These are phyloP conservation scores for Mamestra brassicae DNA, from an alignment of 2,888 invertebrate genomes.

Conservation along the genomic window DNA sequence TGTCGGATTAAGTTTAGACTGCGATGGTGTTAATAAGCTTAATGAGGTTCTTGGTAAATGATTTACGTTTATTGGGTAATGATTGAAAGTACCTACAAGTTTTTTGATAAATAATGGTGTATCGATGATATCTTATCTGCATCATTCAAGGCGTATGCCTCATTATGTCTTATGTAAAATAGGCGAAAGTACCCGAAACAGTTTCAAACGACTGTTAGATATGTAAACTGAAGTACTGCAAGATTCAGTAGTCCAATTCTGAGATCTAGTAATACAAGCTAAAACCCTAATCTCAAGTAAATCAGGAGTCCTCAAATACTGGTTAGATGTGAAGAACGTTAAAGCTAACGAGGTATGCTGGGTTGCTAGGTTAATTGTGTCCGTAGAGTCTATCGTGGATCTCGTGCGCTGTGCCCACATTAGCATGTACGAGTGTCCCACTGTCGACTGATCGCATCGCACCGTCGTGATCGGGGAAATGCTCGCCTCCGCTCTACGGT, in stretches of 20 bases:
- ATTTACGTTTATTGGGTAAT: conserved; percentile 27
- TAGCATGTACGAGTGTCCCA: conserved; percentile 78
- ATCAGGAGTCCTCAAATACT: conserved; percentile 52
- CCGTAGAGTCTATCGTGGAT: conserved; percentile 66
- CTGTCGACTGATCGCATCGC: conserved; percentile 78
- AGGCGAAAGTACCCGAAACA: not conserved
- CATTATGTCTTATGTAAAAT: not conserved
- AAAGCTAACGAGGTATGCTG: conserved; percentile 74
- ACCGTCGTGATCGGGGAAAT: conserved; percentile 84
- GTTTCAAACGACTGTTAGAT: not conserved
- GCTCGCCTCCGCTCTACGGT: conserved; percentile 77
- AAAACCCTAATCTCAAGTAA: conserved; percentile 38
- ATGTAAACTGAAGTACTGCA: not conserved
- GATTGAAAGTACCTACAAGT: not conserved
- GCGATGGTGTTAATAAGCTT: conserved; percentile 55
- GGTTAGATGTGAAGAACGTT: conserved; percentile 66
- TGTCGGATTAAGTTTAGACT: conserved; percentile 70
- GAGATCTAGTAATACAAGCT: conserved; percentile 1
- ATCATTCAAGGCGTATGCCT: not conserved
- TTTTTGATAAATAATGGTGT: conserved; percentile 6
- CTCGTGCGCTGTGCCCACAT: conserved; percentile 67
- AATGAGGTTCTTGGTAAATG: conserved; percentile 44
- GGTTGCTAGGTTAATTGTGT: conserved; percentile 84
- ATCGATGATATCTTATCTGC: not conserved
- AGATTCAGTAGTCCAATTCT: not conserved